Evolutionary conservation across 2,797 vertebrate species (phyloP).

Genomic region (Adrianichthys oophorus): DNA sequence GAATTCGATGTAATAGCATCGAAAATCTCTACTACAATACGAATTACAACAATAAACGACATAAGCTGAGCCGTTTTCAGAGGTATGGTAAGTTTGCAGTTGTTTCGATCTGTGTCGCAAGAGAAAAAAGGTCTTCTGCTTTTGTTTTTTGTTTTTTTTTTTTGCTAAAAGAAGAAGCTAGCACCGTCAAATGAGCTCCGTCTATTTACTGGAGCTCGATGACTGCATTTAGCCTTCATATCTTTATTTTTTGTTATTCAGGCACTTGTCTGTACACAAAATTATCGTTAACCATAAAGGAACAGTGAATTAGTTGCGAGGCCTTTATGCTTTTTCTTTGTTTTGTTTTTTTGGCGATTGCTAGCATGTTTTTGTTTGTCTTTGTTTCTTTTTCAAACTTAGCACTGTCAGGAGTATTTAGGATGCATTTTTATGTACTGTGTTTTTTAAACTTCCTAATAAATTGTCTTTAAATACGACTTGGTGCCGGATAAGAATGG

Average conservation of each 20-base stretch:
- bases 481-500: constrained; percentile 2
- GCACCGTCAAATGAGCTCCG: constrained; percentile 59
- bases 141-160: constrained; percentile 32
- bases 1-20: constrained; percentile 32
- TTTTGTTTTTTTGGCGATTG: no score
- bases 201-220: constrained; percentile 69
- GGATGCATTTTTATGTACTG: no score
- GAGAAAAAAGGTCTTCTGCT: constrained; percentile 23
- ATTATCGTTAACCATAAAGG: not conserved
- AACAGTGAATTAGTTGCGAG: no score
- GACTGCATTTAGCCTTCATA: constrained; percentile 24
- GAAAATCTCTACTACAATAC: not conserved
- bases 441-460: not conserved
- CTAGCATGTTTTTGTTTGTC: not conserved
- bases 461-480: constrained; percentile 4
- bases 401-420: no score
- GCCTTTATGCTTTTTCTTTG: no score
- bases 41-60: not conserved
- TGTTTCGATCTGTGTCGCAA: constrained; percentile 6
- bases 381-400: not conserved
- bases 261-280: constrained; percentile 3
- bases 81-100: constrained; percentile 29
- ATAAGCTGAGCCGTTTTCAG: not conserved
- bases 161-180: constrained; percentile 53
- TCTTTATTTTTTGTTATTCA: constrained; percentile 33